Conservation (phyloP, 1,140 invertebrate species). For the Scaptomyza montana region DNA sequence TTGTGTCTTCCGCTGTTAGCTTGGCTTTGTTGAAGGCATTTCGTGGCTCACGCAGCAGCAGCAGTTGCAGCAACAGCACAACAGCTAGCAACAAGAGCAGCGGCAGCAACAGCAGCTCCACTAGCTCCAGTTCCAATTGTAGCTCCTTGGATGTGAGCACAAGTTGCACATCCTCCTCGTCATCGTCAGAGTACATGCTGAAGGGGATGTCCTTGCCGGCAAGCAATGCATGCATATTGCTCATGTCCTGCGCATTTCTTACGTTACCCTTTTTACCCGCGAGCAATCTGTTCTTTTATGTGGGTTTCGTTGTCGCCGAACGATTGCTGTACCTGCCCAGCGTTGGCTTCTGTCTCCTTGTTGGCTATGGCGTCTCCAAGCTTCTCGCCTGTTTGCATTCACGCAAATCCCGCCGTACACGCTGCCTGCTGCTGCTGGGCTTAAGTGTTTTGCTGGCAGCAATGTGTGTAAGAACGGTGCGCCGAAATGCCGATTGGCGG, state of each 20-base stretch:
- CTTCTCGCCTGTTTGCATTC: conserved; percentile 70
- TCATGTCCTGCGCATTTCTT: conserved; percentile 90
- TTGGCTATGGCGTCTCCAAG: conserved; percentile 89
- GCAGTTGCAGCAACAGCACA: conserved; percentile 75
- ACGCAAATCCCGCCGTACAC: conserved; percentile 78
- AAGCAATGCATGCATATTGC: conserved; percentile 65
- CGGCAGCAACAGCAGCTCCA: conserved; percentile 28
- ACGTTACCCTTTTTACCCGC: conserved; percentile 96
- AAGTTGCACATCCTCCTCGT: conserved; percentile 7
- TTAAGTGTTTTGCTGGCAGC: conserved; percentile 87
- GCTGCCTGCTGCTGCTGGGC: conserved; percentile 84
- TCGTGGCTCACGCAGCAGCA: conserved; percentile 78
- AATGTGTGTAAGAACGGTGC: conserved; percentile 90
- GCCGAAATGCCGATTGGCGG: conserved; percentile 94
- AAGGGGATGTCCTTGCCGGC: conserved; percentile 40
- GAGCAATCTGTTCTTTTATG: conserved; percentile 96
- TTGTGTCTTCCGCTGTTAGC: conserved; percentile 72
- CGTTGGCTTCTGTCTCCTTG: conserved; percentile 95
- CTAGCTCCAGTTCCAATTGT: conserved; percentile 37
- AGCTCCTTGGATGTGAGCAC: conserved; percentile 13
- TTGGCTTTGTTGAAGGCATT: conserved; percentile 53
- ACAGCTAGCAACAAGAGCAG: conserved; percentile 59
- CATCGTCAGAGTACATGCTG: conserved; percentile 47
- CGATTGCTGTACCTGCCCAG: conserved; percentile 97
- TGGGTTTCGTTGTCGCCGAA: conserved; percentile 98